Evolutionary conservation across 2,113 vertebrate genomes (phyloP).

Genomic region (Heterochromis multidens): DNA sequence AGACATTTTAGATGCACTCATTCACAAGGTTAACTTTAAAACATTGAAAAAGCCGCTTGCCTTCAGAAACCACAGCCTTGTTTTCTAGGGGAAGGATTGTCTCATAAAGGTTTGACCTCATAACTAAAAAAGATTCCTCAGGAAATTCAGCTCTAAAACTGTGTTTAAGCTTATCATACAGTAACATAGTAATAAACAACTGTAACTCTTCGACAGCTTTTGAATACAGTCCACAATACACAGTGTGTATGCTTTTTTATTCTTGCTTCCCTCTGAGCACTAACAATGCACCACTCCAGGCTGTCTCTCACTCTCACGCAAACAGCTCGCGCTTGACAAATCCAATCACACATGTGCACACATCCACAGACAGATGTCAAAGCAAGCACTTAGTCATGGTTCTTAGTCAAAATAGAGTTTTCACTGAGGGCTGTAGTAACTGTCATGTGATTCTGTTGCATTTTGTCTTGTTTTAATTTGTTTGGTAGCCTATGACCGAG

Average conservation of each 20-base stretch:
- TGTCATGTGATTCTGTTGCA: conserved; percentile 3
- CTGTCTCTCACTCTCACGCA: conserved; percentile 8
- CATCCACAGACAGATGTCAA: background rate
- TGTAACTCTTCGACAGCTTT: background rate
- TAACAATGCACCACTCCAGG: conserved; percentile 19
- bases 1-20: background rate
- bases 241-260: background rate
- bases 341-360: background rate
- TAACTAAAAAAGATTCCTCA: background rate
- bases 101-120: background rate
- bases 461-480: background rate
- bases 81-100: background rate
- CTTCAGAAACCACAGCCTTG: background rate
- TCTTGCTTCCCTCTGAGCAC: background rate
- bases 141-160: background rate
- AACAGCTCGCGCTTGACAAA: background rate
- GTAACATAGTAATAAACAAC: background rate
- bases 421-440: background rate
- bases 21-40: background rate
- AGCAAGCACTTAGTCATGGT: background rate
- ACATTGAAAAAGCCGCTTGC: background rate
- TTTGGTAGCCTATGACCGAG: background rate
- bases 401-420: background rate
- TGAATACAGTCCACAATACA: background rate
- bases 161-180: background rate